Base-by-base conservation (phyloP, 1,140 invertebrate genomes). In the Drosophila sp. region DNA sequence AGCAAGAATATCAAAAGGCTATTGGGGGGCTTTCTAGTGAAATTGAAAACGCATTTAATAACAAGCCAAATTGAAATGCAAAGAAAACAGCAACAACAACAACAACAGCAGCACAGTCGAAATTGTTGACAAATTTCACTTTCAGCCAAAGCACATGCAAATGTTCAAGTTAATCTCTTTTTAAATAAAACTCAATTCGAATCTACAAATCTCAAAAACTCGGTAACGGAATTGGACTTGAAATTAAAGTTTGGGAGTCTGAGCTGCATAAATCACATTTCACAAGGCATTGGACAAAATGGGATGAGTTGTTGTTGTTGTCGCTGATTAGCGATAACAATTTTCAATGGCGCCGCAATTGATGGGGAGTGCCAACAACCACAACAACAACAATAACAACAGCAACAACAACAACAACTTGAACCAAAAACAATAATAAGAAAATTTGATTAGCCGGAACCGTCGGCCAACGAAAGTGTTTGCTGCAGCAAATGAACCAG, bases 1-100 rank as follows among this genome's bases (percentile, higher is more conserved):
- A 59, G 48, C 54, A 70, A 87, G 82, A 87, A 87, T 87, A 89
- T 82, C 72, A 82, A 89, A 61, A 87, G 51, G 79, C 43, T 25
- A 66, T 65, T 57, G 18, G 53, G 16, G 40, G 64, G 82, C 83
- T 89, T 87, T 87, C 83, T 79, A 87, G 78, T 87, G 82, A 87
- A 87, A 87, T 87, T 87, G 82, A 87, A 87, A 87, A 89, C 82
- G 56, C 54, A 87, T 76, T 84, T 77, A 76, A 80, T 77, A 79
- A 76, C 59, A 80, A 46, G 18, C 56, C 48, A 73, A 81, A 82
- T 57, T 62, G 34, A 73, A 74, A 72, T 58, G 51, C 70, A 73
- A 53, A 73, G 13, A 57, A 48, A 53, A 64, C 56, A 66, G 16
- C 46, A 56, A 57, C 43, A 46, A 56, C n/a, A 53, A 64, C 56